phyloP scores from a whole-genome alignment of 2,113 vertebrate genomes.

The Rhombomys opimus region DNA sequence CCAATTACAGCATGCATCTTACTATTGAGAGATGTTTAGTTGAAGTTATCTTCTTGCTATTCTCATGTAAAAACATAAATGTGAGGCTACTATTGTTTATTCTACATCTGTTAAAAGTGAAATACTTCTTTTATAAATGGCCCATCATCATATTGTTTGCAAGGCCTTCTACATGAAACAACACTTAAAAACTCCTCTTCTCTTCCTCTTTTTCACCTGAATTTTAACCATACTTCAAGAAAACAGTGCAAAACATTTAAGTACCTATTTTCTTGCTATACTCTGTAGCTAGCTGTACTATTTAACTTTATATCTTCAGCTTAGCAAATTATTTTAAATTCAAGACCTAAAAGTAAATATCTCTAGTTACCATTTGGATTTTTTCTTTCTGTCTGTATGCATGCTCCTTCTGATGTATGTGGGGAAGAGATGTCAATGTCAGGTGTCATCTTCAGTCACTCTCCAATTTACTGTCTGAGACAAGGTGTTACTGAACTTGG shows the following conservation, averaged over 20 bases:
- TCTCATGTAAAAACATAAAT: neutral
- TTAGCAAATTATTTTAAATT: slow-evolving; percentile 33
- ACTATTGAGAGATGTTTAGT: neutral
- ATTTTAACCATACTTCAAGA: neutral
- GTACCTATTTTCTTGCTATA: neutral
- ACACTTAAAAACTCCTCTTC: neutral
- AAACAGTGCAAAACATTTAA: neutral
- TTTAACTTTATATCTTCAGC: neutral
- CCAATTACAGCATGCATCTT: neutral
- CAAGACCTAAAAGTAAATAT: neutral
- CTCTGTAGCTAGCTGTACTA: neutral
- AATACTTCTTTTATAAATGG: neutral
- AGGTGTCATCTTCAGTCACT: neutral
- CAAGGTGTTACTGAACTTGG: no score
- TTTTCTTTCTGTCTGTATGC: neutral
- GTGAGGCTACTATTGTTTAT: neutral
- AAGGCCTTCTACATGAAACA: neutral
- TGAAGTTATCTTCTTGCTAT: neutral
- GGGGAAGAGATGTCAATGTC: neutral
- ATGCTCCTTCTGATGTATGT: accelerated
- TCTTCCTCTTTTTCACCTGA: neutral
- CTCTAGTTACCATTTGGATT: neutral
- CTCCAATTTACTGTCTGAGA: neutral
- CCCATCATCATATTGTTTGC: neutral
- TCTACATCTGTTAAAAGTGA: neutral